Evolutionary conservation across 2,888 invertebrate genomes (phyloP), one percentile per base, ranked within the genome.

Genomic region (Leistus spinibarbis): DNA sequence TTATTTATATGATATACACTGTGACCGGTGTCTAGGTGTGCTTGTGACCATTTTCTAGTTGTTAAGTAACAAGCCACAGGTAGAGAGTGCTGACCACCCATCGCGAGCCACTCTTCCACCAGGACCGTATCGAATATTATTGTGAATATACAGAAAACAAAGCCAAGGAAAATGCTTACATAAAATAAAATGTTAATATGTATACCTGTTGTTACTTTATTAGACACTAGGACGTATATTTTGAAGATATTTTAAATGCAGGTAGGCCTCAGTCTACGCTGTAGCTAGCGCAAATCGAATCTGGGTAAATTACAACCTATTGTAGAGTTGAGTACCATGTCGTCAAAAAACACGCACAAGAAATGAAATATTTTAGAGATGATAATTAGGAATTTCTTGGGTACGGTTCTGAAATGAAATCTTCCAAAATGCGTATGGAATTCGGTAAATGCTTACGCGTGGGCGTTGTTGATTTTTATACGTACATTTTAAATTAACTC

Each of bases 61-160:
- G 71, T 71, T 71, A 64, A 71, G 71, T 71, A 71, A 71, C 71
- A 71, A 71, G 71, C 71, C 64, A 60, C 71, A 71, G 71, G 71
- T 71, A 71, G 63, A 71, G 23, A 53, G 63, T 60, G 54, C 63
- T 22, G 71, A 24, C 71, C 71, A 71, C 71, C 71, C 71, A 71
- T 71, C 24, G 71, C 20, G 71, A 63, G 63, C 17, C 24, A 60
- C 20, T 60, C 60, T 19, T 17, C 20, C 10, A 56, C 24, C 71
- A 71, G 64, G 64, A 54, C 56, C 64, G 71, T 71, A 71, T 24
- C 17, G 17, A 22, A 10, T 40, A 40, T 40, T 40, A 4, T 5
- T 40, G 40, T 40, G 7, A n/a, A 10, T 13, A 40, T 40, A 7
- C 40, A n/a, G n/a, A n/a, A n/a, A n/a, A n/a, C n/a, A n/a, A n/a